Conservation (phyloP, 1,140 invertebrate species). For the Cherax quadricarinatus region DNA sequence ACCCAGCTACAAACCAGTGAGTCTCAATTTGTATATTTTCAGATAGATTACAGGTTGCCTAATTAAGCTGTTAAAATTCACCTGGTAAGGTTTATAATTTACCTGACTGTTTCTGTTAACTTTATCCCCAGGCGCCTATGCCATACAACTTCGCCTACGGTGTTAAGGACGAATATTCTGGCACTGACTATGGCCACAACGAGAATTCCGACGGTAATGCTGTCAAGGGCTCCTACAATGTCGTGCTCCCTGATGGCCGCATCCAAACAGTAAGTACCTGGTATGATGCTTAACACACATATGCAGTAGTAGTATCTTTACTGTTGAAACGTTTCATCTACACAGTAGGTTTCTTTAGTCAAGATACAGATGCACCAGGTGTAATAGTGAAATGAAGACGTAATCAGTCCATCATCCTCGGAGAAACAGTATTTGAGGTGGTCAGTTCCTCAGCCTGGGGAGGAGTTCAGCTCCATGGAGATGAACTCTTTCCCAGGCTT, state of each 20-base stretch:
- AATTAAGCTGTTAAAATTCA: neutral
- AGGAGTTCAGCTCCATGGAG: no score
- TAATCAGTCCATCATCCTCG: no score
- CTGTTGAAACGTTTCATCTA: no score
- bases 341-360: no score
- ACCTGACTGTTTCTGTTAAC: neutral
- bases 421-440: no score
- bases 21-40: neutral
- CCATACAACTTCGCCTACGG: conserved; percentile 74
- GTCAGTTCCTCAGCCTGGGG: no score
- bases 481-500: no score
- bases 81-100: neutral
- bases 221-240: conserved; percentile 74
- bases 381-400: no score
- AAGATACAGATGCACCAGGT: no score
- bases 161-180: conserved; percentile 74
- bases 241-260: conserved; percentile 74
- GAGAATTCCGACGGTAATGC: conserved; percentile 74
- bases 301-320: neutral
- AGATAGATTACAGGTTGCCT: neutral
- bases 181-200: conserved; percentile 72
- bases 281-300: neutral
- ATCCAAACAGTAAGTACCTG: conserved; percentile 72
- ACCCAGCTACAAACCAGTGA: conserved; percentile 37
- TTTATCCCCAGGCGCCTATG: conserved; percentile 63